Conservation (phyloP, 2,888 invertebrate species). For the Agrochola circellaris region DNA sequence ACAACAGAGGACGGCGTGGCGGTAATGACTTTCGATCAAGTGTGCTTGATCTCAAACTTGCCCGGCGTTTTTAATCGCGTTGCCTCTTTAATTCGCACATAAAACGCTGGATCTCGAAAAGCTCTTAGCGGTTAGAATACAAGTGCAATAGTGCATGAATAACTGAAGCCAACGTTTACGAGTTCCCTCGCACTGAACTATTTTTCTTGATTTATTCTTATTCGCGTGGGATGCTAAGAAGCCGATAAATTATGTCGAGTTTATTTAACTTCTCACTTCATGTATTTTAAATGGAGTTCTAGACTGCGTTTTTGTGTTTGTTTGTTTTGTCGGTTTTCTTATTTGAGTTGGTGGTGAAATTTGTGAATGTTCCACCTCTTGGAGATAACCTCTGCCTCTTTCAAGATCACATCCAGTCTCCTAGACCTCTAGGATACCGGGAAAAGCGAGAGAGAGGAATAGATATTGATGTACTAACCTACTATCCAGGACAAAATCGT, state of each 20-base stretch:
- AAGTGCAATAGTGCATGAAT: conserved; percentile 50
- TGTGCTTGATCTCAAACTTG: background rate
- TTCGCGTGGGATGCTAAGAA: conserved; percentile 7
- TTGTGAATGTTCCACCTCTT: background rate
- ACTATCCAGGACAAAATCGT: background rate
- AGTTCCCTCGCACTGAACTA: conserved; percentile 10
- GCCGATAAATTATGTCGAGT: conserved; percentile 46
- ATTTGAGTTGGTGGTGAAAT: background rate
- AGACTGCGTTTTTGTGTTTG: conserved; percentile 36
- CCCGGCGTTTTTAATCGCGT: background rate
- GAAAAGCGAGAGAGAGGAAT: background rate
- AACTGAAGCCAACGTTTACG: conserved; percentile 29
- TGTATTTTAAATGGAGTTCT: conserved; percentile 40
- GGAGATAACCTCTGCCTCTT: background rate
- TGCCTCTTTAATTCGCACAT: background rate
- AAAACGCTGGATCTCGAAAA: conserved; percentile 41
- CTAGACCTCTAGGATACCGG: background rate
- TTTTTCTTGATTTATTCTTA: conserved; percentile 47
- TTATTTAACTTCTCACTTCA: conserved; percentile 42
- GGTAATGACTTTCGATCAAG: conserved; percentile 4
- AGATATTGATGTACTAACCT: background rate
- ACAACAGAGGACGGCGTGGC: background rate
- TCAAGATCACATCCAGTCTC: background rate
- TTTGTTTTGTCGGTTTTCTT: conserved; percentile 23
- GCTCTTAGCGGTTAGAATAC: conserved; percentile 42